phyloP scores from a whole-genome alignment of 2,797 vertebrate species.

The Chelonia mydas region DNA sequence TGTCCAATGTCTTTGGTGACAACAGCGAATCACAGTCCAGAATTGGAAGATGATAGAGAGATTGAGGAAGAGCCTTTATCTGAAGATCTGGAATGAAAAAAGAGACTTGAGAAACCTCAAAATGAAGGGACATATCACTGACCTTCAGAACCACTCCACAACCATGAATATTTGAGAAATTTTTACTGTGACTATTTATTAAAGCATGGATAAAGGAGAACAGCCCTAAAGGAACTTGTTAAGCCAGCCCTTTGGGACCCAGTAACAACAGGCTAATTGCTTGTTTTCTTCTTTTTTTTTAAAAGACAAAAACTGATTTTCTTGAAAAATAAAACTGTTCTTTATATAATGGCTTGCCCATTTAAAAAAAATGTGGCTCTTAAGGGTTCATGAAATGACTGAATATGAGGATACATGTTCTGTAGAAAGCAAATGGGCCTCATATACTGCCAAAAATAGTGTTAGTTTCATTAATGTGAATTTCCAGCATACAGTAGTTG shows the following conservation, averaged over 20 bases:
- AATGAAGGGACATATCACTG: constrained; percentile 87
- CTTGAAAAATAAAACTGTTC: constrained; percentile 85
- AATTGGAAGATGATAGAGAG: constrained; percentile 98
- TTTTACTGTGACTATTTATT: constrained; percentile 99
- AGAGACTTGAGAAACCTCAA: constrained; percentile 85
- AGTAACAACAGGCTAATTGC: constrained; percentile 93
- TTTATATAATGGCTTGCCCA: constrained; percentile 93
- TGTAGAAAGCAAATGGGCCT: constrained; percentile 94
- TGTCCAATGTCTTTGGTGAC: constrained; percentile 99
- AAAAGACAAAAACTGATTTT: constrained; percentile 86
- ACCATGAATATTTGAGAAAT: constrained; percentile 92
- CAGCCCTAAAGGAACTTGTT: constrained; percentile 95
- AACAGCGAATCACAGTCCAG: constrained; percentile 99
- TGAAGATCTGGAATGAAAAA: constrained; percentile 95
- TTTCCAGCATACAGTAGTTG: constrained; percentile 97
- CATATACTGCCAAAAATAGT: constrained; percentile 99
- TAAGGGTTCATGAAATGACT: constrained; percentile 91
- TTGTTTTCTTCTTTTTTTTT: constrained; percentile 86
- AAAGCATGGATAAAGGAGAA: constrained; percentile 95
- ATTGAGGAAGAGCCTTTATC: constrained; percentile 99
- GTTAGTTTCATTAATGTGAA: constrained; percentile 98
- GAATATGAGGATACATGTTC: constrained; percentile 92
- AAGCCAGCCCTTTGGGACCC: constrained; percentile 94
- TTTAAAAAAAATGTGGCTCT: constrained; percentile 88
- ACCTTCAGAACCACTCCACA: constrained; percentile 92